phyloP scores from a whole-genome alignment of 2,797 vertebrate species.

The Pantherophis vulpinus region DNA sequence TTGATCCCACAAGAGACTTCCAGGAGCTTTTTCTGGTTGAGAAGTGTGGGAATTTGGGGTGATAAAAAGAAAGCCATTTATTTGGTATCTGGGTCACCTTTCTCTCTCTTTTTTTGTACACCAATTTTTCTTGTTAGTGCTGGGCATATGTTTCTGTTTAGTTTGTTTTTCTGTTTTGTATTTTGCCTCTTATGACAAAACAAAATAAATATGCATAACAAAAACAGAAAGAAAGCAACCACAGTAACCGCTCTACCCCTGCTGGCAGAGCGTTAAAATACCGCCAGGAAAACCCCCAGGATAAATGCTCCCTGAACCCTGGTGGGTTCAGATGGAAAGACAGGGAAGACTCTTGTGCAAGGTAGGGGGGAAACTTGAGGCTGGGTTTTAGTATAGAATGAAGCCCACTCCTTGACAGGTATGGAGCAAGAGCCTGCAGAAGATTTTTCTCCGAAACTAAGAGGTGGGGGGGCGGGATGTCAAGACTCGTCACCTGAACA shows the following conservation, averaged over 20 bases:
- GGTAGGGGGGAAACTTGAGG: background rate
- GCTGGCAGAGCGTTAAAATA: background rate
- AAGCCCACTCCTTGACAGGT: background rate
- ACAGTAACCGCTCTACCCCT: background rate
- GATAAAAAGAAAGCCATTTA: background rate
- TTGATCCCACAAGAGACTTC: background rate
- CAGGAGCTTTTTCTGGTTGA: background rate
- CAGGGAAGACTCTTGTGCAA: background rate
- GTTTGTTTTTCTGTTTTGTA: no score
- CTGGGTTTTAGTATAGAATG: background rate
- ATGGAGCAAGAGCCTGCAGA: background rate
- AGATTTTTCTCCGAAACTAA: background rate
- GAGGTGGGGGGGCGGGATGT: background rate
- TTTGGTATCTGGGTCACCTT: no score
- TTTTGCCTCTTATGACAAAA: background rate
- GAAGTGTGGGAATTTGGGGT: background rate
- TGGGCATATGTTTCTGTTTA: no score
- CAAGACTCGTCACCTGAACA: background rate
- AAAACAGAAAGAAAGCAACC: background rate
- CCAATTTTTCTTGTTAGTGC: no score
- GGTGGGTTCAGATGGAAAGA: background rate
- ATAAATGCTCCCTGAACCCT: background rate
- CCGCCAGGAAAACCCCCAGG: background rate
- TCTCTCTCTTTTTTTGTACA: no score
- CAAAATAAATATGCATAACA: background rate